A percentile compares a stretch with the other conserved stretches of the same genome.
Evolutionary conservation across 2,888 invertebrate species (phyloP).

Genomic region (Drosophila ezoana): DNA sequence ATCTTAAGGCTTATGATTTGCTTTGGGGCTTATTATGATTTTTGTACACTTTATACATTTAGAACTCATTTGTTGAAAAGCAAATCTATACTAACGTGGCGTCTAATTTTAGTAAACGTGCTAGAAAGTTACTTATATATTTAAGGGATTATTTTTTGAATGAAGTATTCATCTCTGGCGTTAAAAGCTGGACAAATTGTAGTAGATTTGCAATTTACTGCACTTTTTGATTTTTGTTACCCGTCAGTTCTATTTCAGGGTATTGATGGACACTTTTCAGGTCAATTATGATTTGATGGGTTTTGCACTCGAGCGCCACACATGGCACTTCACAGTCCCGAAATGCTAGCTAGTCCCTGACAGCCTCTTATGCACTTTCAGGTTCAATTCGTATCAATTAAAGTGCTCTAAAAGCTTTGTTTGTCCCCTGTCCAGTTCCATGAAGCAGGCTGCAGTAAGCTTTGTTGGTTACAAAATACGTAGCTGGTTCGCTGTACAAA

Average conservation of each 20-base stretch:
- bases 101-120: no score
- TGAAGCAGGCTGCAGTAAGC: background rate
- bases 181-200: background rate
- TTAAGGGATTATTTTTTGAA: no score
- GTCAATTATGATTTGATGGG: conserved; percentile 62
- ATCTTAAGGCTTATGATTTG: no score
- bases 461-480: background rate
- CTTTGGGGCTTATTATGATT: background rate
- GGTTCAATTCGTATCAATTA: conserved; percentile 50
- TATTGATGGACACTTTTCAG: conserved; percentile 48
- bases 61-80: no score
- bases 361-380: conserved; percentile 40
- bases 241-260: conserved; percentile 34
- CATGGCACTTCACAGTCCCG: conserved; percentile 11
- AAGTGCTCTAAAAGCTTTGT: conserved; percentile 56
- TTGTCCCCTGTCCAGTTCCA: background rate
- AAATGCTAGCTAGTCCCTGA: conserved; percentile 7
- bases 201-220: background rate
- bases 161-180: background rate
- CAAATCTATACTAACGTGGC: no score
- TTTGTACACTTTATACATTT: no score
- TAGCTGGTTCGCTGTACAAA: background rate
- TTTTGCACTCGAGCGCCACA: conserved; percentile 36
- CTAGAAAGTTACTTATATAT: no score
- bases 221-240: conserved; percentile 7